Conservation (phyloP, 2,113 vertebrate species). For the Bothrops jararaca region DNA sequence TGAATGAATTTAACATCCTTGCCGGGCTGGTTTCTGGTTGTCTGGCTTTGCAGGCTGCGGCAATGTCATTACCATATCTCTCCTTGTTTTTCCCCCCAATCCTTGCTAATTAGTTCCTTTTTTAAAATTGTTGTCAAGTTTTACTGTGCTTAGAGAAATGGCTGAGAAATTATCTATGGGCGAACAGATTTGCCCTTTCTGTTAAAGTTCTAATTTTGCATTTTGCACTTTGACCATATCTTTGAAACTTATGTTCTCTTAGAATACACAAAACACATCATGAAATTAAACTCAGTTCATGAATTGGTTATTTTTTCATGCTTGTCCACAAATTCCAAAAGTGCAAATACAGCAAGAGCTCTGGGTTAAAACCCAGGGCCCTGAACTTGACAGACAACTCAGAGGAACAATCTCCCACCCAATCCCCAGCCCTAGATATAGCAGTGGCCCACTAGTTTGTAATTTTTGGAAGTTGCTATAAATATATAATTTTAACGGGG, state of each 20-base stretch:
- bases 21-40: background rate
- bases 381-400: background rate
- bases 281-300: background rate
- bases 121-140: background rate
- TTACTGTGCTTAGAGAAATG: background rate
- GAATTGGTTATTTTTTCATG: background rate
- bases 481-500: no score
- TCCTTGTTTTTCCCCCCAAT: accelerated
- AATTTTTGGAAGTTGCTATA: no score
- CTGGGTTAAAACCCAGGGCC: background rate
- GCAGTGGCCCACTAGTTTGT: background rate
- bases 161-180: background rate
- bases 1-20: background rate
- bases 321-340: background rate
- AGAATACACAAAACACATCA: background rate
- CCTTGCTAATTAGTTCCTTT: background rate
- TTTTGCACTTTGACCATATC: background rate
- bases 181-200: background rate
- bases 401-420: background rate
- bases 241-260: background rate
- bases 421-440: background rate
- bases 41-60: accelerated
- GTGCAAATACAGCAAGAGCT: background rate
- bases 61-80: background rate
- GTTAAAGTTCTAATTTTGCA: background rate